A percentile compares a stretch with the other conserved stretches of the same genome.
phyloP scores from a whole-genome alignment of 2,888 invertebrate species.

The Sarcophaga carnaria region DNA sequence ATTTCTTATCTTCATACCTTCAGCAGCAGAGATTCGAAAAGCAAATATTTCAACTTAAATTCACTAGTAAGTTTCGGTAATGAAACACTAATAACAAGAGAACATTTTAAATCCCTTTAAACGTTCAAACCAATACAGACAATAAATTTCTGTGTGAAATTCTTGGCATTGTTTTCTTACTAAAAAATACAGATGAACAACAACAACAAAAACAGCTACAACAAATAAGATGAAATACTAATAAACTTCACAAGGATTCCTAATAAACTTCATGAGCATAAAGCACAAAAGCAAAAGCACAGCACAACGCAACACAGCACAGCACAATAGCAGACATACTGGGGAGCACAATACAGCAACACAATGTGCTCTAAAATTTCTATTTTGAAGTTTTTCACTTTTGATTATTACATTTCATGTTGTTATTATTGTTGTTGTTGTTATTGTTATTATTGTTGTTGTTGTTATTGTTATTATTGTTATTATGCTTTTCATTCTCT shows the following conservation, averaged over 20 bases:
- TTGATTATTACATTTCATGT: conserved; percentile 33
- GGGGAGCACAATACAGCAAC: too few relatives aligned
- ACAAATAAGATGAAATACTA: not conserved
- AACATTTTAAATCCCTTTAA: not conserved
- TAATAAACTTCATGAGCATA: conserved; percentile 3
- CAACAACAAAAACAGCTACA: not conserved
- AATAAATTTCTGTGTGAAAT: conserved; percentile 8
- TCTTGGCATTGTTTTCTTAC: conserved; percentile 4
- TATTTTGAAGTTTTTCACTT: conserved; percentile 13
- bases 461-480: not conserved
- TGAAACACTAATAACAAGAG: too few relatives aligned
- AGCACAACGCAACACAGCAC: not conserved
- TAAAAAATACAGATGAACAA: not conserved
- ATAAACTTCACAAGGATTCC: conserved; percentile 33
- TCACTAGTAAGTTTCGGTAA: too few relatives aligned
- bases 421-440: not conserved
- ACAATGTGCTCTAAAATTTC: conserved; percentile 13
- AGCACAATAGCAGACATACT: too few relatives aligned
- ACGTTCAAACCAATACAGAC: conserved; percentile 6
- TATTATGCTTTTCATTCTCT: too few relatives aligned
- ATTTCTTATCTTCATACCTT: too few relatives aligned
- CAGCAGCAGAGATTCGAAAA: too few relatives aligned
- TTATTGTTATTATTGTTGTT: not conserved
- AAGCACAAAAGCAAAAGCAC: not conserved
- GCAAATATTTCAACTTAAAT: too few relatives aligned